phyloP scores from a whole-genome alignment of 2,888 invertebrate species.

The Dynastes maya region DNA sequence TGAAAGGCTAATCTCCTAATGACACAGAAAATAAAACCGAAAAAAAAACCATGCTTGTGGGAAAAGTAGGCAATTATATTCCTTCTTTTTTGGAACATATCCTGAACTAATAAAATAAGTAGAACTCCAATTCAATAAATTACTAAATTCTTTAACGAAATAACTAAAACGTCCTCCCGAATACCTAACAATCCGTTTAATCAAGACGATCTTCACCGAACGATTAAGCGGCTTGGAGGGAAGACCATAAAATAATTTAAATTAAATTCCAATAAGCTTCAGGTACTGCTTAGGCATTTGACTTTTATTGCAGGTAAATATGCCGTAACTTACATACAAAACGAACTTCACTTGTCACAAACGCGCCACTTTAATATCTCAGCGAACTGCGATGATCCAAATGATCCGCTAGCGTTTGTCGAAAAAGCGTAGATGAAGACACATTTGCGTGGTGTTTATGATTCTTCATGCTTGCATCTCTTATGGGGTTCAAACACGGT shows the following conservation, averaged over 20 bases:
- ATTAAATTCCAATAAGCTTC: conserved; percentile 8
- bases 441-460: neutral
- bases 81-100: too few species aligned
- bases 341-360: neutral
- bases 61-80: too few species aligned
- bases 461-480: neutral
- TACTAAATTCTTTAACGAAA: too few species aligned
- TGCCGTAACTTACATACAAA: neutral
- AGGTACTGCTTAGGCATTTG: neutral
- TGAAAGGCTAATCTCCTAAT: too few species aligned
- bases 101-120: too few species aligned
- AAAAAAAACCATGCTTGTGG: too few species aligned
- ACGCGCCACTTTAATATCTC: neutral
- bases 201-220: too few species aligned
- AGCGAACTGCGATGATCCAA: neutral
- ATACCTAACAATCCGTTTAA: too few species aligned
- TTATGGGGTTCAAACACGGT: neutral
- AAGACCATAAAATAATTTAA: neutral
- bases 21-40: too few species aligned
- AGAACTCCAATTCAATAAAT: too few species aligned
- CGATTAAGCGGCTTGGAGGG: too few species aligned
- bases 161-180: too few species aligned
- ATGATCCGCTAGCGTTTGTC: neutral
- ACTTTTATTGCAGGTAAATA: neutral
- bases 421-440: neutral